Base-by-base conservation (phyloP, 1,140 invertebrate genomes). In the Brachionus calyciflorus region DNA sequence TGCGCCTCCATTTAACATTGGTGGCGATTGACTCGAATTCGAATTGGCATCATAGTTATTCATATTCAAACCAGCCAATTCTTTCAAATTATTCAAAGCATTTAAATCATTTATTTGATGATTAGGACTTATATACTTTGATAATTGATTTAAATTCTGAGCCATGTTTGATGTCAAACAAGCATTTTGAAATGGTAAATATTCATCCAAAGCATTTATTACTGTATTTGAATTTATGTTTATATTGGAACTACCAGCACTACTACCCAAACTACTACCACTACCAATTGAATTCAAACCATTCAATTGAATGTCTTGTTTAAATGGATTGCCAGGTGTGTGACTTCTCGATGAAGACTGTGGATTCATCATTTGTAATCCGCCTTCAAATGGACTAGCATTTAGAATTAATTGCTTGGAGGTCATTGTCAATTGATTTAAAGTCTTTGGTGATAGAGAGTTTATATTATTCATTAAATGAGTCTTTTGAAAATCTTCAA, bases 1-100 rank as follows among this genome's bases (percentile, higher is more conserved):
- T 5, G 21, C 1, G 37, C 60, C 60, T 44, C 19, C 44, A 14
- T 5, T 21, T 21, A 44, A 0, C 40, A 65, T 65, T 40, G 69
- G 69, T 21, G 69, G 69, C 0, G 69, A 73, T 26, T 73, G 69
- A 9, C 46, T 51, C 12, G 69, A 49, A 26, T 73, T 73, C 5
- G 69, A 73, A 10, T 51, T n/a, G 17, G 30, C 69, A 33, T 73
- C 69, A 17, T 55, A 73, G n/a, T 49, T 70, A 33, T 51, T 51
- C 0, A 51, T 5, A 41, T 24, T 40, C 3, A 73, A 33, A 51
- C 69, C 69, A 21, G 69, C 69, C 26, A 73, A n/a, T 19, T 73
- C 69, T 14, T 53, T 73, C 21, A 73, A 51, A 30, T 73, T 73
- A 21, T 24, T 49, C 69, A 73, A 40, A 26, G 69, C 24, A 21